Evolutionary conservation across 2,797 vertebrate genomes (phyloP).

Genomic region (Liparis tanakae): DNA sequence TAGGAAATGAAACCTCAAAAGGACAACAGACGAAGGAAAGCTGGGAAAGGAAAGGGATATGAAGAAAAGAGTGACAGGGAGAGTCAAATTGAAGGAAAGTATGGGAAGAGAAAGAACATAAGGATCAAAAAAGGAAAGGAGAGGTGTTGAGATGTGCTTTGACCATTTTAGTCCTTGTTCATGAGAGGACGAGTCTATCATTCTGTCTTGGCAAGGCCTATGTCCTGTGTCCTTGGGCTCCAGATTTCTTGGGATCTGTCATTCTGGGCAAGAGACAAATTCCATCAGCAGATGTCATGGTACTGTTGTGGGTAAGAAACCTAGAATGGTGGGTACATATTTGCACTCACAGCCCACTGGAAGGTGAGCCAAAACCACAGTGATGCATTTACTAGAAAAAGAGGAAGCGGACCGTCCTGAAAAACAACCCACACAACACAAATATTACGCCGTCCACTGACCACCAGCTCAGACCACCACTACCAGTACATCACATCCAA

Average conservation of each 20-base stretch:
- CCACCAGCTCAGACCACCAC: conserved; percentile 4
- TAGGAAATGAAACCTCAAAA: not conserved
- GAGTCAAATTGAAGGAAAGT: not conserved
- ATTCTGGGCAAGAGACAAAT: conserved; percentile 44
- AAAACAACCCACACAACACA: not conserved
- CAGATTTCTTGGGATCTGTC: conserved; percentile 52
- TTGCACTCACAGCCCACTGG: conserved; percentile 3
- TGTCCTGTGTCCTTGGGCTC: conserved; percentile 49
- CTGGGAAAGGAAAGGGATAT: not conserved
- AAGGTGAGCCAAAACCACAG: conserved; percentile 15
- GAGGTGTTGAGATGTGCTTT: conserved; percentile 21
- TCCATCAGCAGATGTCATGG: conserved; percentile 55
- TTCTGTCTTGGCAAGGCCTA: conserved; percentile 34
- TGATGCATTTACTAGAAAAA: not conserved
- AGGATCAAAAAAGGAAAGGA: conserved; percentile 2
- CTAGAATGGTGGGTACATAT: conserved; percentile 43
- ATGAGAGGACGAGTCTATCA: conserved; percentile 45
- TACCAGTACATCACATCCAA: conserved; percentile 18
- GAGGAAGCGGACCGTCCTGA: conserved; percentile 7
- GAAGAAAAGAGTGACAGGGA: not conserved
- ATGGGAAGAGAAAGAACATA: not conserved
- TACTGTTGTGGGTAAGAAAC: conserved; percentile 38
- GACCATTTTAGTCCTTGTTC: conserved; percentile 24
- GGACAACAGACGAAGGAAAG: not conserved
- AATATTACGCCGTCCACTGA: conserved; percentile 7